Evolutionary conservation across 2,797 vertebrate species (phyloP), one percentile per base, ranked within the genome.

Genomic region (Phalanger gymnotis): DNA sequence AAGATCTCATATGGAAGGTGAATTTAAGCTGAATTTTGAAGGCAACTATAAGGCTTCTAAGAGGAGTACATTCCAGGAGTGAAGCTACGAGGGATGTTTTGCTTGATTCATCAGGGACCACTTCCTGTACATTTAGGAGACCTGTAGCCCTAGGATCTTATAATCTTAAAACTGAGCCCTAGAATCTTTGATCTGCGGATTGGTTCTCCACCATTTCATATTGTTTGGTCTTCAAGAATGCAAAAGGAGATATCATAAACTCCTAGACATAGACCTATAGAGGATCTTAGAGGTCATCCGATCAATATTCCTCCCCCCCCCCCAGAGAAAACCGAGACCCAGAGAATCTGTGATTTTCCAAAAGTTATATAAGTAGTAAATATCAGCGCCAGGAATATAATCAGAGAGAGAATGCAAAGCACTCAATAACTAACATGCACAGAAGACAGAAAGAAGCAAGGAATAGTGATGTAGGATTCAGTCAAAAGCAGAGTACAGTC

Each of bases 191-290:
- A 66, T 66, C 58, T 66, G 13, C 58, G n/a, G 13, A 16, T 12
- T 66, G 13, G 31, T n/a, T 14, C 58, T 66, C 58, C 5, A 66
- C 4, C 30, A 95, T 95, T 98, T 97, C 95, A 95, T 91, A 95
- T 95, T 94, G 95, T 55, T 34, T 92, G 92, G 96, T 97, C 94
- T 95, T 96, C 94, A 95, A 95, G 94, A 94, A 96, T 95, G 94
- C 94, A 95, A 97, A 96, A 90, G 92, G 90, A 92, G 93, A 91
- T 93, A 98, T 98, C 95, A 97, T 97, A 97, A 98, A 95, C 34
- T 66, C 14, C 61, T 66, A n/a, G 34, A 66, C 31, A 5, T 66
- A 66, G 61, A 66, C 57, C 30, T 58, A 58, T 4, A 4, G 57
- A 58, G 11, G 57, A 58, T 16, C 61, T 66, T 16, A 34, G 34